Conservation (phyloP, 1,140 invertebrate genomes). For the Drosophila sucinea region DNA sequence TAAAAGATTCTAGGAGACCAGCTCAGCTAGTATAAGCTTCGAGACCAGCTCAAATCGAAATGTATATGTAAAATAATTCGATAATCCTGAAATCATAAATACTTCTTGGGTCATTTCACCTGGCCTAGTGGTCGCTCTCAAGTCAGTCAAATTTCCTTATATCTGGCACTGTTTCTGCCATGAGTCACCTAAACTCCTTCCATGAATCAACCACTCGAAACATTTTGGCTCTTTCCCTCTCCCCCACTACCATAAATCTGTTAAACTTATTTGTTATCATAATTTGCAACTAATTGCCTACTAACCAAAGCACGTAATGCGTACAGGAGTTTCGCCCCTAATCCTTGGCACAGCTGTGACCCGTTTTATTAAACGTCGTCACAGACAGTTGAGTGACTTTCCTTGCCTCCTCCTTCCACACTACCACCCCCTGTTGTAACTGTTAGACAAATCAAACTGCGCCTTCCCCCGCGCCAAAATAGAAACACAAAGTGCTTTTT, state of each 20-base stretch:
- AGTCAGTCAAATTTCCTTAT: too few species aligned
- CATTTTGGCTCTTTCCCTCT: not conserved
- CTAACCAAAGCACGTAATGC: constrained; percentile 15
- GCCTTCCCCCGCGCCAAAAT: constrained; percentile 32
- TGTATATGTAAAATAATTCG: too few species aligned
- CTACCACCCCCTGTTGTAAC: not conserved
- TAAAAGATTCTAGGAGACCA: too few species aligned
- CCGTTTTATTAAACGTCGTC: constrained; percentile 55
- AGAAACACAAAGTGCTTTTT: constrained; percentile 65
- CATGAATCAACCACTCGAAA: constrained; percentile 9
- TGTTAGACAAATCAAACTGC: constrained; percentile 45
- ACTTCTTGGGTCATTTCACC: not conserved
- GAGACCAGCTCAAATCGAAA: too few species aligned
- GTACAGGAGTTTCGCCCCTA: constrained; percentile 18
- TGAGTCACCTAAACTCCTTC: constrained; percentile 8
- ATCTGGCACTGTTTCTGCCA: not conserved
- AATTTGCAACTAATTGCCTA: constrained; percentile 68
- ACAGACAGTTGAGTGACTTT: constrained; percentile 35
- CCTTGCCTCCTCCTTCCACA: not conserved
- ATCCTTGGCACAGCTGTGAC: constrained; percentile 50
- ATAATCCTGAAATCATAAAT: too few species aligned
- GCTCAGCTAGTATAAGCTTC: too few species aligned
- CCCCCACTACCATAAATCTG: not conserved
- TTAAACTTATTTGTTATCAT: constrained; percentile 45
- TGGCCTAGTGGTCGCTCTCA: not conserved